These are phyloP conservation scores for Sibirionetta formosa DNA, from an alignment of 2,797 vertebrate genomes.

Conservation along the genomic window DNA sequence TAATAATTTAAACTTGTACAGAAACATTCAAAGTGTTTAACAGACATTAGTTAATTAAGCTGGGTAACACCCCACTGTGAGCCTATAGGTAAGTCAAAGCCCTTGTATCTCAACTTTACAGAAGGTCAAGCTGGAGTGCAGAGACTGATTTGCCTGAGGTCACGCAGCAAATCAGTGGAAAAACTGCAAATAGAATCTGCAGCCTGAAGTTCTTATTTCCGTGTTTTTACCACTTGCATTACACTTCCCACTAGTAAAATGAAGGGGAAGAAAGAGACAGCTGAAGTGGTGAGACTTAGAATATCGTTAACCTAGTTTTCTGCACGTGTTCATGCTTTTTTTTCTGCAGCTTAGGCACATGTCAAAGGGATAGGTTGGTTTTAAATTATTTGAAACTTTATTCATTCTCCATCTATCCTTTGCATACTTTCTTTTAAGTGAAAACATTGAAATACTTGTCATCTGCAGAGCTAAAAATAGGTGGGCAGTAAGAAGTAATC, in stretches of 20 bases:
- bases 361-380: not conserved
- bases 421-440: not conserved
- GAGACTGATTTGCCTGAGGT: slow-evolving; percentile 65
- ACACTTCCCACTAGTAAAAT: slow-evolving; percentile 54
- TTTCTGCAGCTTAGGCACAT: not conserved
- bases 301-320: slow-evolving; percentile 58
- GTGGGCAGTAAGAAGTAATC: not conserved
- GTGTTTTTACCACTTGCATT: slow-evolving; percentile 49
- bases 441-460: not conserved
- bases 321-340: not conserved
- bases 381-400: not conserved
- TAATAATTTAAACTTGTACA: slow-evolving; percentile 30
- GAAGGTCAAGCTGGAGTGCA: slow-evolving; percentile 57
- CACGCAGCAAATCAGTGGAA: slow-evolving; percentile 58
- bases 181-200: slow-evolving; percentile 49
- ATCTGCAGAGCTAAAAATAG: not conserved
- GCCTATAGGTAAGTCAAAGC: slow-evolving; percentile 53
- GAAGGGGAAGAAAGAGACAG: slow-evolving; percentile 2
- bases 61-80: slow-evolving; percentile 4
- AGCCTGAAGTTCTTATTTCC: slow-evolving; percentile 52
- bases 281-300: slow-evolving; percentile 35
- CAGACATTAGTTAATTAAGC: slow-evolving; percentile 65
- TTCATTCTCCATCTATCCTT: not conserved
- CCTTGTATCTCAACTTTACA: slow-evolving; percentile 57
- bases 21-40: slow-evolving; percentile 39